These are phyloP conservation scores for Volucella zonaria DNA, from an alignment of 2,888 invertebrate species.

Conservation along the genomic window DNA sequence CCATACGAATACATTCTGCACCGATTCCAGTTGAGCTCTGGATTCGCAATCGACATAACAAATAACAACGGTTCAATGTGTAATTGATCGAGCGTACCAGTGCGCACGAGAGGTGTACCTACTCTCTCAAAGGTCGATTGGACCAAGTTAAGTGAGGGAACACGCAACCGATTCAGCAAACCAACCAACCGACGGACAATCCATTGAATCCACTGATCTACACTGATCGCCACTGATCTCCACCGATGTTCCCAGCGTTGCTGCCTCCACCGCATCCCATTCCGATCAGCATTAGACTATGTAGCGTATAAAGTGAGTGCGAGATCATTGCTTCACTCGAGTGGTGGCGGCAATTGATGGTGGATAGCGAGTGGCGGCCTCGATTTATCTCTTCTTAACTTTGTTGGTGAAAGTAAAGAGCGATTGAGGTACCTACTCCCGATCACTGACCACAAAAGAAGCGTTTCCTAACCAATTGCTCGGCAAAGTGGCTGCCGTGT, in stretches of 20 bases:
- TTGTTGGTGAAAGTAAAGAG: slow-evolving; percentile 71
- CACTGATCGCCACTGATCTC: slow-evolving; percentile 8
- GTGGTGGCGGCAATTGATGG: slow-evolving; percentile 39
- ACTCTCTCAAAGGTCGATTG: slow-evolving; percentile 58
- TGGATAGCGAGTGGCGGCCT: slow-evolving; percentile 56
- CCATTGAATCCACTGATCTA: background rate
- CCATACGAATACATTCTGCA: background rate
- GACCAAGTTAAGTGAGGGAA: slow-evolving; percentile 52
- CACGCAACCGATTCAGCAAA: slow-evolving; percentile 58
- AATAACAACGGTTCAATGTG: slow-evolving; percentile 71
- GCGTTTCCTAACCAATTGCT: slow-evolving; percentile 63
- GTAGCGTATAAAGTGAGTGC: slow-evolving; percentile 40
- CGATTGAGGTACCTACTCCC: slow-evolving; percentile 57
- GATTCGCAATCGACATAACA: slow-evolving; percentile 45
- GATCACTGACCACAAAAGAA: slow-evolving; percentile 71
- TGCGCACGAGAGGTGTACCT: slow-evolving; percentile 34
- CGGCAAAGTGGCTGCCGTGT: slow-evolving; percentile 19
- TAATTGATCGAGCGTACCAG: slow-evolving; percentile 68
- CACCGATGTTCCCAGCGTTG: background rate
- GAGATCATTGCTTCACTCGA: slow-evolving; percentile 63
- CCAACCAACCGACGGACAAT: slow-evolving; percentile 3
- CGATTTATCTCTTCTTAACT: slow-evolving; percentile 62
- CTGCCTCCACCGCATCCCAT: slow-evolving; percentile 13
- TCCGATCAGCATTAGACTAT: background rate
- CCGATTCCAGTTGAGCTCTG: slow-evolving; percentile 67